Conservation (phyloP, 30 jellyfish, hydroid and myxozoan genomes). For the Aurelia sp. region DNA sequence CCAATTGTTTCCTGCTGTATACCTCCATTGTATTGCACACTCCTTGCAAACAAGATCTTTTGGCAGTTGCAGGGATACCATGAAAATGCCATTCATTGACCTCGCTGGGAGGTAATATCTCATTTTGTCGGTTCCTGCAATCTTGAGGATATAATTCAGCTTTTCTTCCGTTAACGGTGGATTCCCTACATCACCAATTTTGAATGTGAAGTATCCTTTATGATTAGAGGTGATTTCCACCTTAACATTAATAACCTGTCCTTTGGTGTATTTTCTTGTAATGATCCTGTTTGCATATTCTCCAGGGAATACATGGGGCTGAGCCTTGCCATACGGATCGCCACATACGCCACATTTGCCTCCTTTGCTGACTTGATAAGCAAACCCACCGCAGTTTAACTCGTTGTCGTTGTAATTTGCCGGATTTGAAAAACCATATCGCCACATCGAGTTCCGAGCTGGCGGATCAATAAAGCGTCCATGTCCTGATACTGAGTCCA, state of each 20-base stretch:
- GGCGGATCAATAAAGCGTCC: conserved; percentile 67
- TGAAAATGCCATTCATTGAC: conserved; percentile 28
- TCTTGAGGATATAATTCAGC: conserved; percentile 9
- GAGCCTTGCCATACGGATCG: conserved; percentile 50
- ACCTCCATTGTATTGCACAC: conserved; percentile 64
- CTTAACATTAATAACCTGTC: conserved; percentile 40
- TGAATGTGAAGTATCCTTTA: conserved; percentile 50
- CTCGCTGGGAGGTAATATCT: conserved; percentile 29
- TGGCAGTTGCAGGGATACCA: conserved; percentile 44
- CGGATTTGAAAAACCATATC: conserved; percentile 38
- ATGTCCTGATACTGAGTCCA: conserved; percentile 44
- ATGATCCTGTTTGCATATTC: conserved; percentile 60
- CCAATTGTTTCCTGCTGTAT: conserved; percentile 69
- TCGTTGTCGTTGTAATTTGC: conserved; percentile 59
- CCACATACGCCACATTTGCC: conserved; percentile 80
- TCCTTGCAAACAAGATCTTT: conserved; percentile 27
- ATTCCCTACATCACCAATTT: conserved; percentile 28
- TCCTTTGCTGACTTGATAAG: conserved; percentile 31
- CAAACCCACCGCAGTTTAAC: conserved; percentile 73
- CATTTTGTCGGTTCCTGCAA: conserved; percentile 20
- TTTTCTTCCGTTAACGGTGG: conserved; percentile 54
- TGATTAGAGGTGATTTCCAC: conserved; percentile 65
- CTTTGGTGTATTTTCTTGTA: conserved; percentile 37
- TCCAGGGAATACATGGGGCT: conserved; percentile 37
- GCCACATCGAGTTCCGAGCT: conserved; percentile 72